Conservation (phyloP, 2,888 invertebrate species). For the Hypomecis punctinalis region DNA sequence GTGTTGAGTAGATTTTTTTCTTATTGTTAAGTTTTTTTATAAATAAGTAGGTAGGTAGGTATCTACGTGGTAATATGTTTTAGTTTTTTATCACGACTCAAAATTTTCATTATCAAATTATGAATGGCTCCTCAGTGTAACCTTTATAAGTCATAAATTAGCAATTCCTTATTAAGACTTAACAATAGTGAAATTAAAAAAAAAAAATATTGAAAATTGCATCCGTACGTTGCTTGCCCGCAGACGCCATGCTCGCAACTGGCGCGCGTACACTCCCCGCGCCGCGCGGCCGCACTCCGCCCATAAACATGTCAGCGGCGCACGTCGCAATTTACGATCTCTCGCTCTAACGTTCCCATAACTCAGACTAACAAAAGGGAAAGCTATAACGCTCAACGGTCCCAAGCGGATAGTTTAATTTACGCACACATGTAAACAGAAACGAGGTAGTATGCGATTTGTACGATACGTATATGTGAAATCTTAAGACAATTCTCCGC, state of each 20-base stretch:
- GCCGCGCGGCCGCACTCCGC: constrained; percentile 77
- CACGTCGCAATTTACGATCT: constrained; percentile 82
- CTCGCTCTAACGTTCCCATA: constrained; percentile 83
- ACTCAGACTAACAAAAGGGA: constrained; percentile 84
- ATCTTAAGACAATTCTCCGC: constrained; percentile 54
- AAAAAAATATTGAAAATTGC: constrained; percentile 1
- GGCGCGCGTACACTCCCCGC: constrained; percentile 71
- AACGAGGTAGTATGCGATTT: constrained; percentile 82
- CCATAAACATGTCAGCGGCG: constrained; percentile 84
- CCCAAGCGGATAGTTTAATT: constrained; percentile 84
- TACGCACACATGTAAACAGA: constrained; percentile 78
- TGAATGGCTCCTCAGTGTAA: no score
- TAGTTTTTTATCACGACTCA: no score
- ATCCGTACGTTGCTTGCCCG: constrained; percentile 26
- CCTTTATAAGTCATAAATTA: no score
- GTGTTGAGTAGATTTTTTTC: no score
- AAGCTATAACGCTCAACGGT: constrained; percentile 84
- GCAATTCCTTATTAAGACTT: no score
- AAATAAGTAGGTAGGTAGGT: no score
- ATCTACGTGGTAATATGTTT: no score
- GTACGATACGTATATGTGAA: constrained; percentile 54
- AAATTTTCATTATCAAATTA: no score
- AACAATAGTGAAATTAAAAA: not conserved
- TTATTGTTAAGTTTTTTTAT: no score
- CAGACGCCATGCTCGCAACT: constrained; percentile 80